These are phyloP conservation scores for Pyrochroa serraticornis DNA, from an alignment of 2,888 invertebrate genomes.

Conservation along the genomic window DNA sequence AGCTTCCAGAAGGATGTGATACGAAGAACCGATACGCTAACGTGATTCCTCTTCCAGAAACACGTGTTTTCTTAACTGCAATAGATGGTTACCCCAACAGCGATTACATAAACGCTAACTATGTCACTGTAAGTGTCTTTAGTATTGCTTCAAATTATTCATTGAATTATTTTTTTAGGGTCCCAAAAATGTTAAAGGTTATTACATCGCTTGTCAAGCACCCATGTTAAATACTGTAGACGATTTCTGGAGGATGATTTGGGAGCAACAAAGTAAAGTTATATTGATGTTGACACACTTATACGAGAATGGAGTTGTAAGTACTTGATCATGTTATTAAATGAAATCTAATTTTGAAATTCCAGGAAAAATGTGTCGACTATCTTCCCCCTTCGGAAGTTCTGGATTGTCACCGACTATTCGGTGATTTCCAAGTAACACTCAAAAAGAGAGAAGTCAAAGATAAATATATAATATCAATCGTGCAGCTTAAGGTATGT, in stretches of 20 bases:
- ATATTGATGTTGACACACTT: slow-evolving; percentile 91
- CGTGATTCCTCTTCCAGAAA: slow-evolving; percentile 92
- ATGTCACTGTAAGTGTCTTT: slow-evolving; percentile 74
- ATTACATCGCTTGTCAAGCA: slow-evolving; percentile 92
- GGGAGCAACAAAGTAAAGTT: slow-evolving; percentile 91
- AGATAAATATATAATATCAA: slow-evolving; percentile 89
- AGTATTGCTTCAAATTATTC: neutral
- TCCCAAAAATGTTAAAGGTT: slow-evolving; percentile 79
- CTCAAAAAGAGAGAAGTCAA: slow-evolving; percentile 87
- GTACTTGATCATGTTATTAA: slow-evolving; percentile 40
- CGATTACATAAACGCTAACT: slow-evolving; percentile 95
- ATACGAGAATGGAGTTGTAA: slow-evolving; percentile 84
- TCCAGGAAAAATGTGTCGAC: slow-evolving; percentile 85
- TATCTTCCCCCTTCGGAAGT: slow-evolving; percentile 92
- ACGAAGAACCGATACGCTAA: slow-evolving; percentile 93
- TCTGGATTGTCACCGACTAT: slow-evolving; percentile 84
- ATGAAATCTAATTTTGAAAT: slow-evolving; percentile 31
- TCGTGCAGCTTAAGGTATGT: slow-evolving; percentile 75
- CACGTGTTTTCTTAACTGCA: slow-evolving; percentile 77
- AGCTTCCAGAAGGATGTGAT: slow-evolving; percentile 86
- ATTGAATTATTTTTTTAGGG: slow-evolving; percentile 67
- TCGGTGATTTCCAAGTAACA: slow-evolving; percentile 87
- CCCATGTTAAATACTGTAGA: slow-evolving; percentile 82
- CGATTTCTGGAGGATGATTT: slow-evolving; percentile 96
- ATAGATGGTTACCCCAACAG: slow-evolving; percentile 77